Evolutionary conservation across 2,113 vertebrate genomes (phyloP), one percentile per base, ranked within the genome.

Genomic region (Myotis lucifugus): DNA sequence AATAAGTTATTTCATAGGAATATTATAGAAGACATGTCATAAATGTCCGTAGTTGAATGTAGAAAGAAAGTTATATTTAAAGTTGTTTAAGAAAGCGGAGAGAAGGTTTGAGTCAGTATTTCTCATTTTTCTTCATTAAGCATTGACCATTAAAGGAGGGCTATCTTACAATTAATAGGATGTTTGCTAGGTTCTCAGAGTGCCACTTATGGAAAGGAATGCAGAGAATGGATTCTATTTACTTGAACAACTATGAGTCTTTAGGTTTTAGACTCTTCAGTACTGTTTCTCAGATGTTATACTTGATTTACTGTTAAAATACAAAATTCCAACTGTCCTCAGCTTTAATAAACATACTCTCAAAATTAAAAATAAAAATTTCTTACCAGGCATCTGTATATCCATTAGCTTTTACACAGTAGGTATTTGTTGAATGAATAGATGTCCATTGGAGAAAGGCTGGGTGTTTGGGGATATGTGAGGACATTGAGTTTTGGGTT

Each of bases 31-130:
- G 67, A 91, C 32, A 76, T 78, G 48, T 86, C 48, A 46, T 82
- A 74, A 88, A 40, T 70, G 10, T 86, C 52, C 32, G 2, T 72
- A 84, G 42, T 59, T 66, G 73, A 93, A 81, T 81, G 25, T 19
- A 34, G 46, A 85, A 87, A 92, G 21, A 27, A 90, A 56, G 21
- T 56, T 72, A 42, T 32, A 61, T 86, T 91, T 95, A 82, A 90
- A 84, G 50, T 59, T 64, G 8, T 85, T 96, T 37, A 84, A 72
- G 85, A 91, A 86, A 86, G 52, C 18, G 8, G 34, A 67, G 25
- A 81, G 61, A 78, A 85, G 73, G 17, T 86, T 95, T 66, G 76
- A 23, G 27, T 95, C 14, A 48, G 5, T 94, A 54, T 93, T 93
- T 92, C 46, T 86, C 17, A 37, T 74, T 46, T 90, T 73, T 95